These are phyloP conservation scores for Erynnis tages DNA, from an alignment of 2,888 invertebrate species.

Conservation along the genomic window DNA sequence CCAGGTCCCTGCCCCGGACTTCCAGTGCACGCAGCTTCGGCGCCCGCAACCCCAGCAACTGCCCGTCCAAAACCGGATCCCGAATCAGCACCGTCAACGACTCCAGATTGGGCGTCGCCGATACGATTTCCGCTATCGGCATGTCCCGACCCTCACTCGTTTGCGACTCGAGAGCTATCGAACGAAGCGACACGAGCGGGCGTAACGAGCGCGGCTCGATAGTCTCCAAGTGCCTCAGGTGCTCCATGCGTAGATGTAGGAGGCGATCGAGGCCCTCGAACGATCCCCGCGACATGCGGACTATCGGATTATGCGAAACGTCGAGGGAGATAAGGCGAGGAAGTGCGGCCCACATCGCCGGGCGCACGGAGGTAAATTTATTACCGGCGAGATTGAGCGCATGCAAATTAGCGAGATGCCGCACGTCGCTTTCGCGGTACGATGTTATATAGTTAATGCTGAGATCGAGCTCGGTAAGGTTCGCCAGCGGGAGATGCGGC, in stretches of 20 bases:
- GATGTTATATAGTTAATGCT: slow-evolving; percentile 86
- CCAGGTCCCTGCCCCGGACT: slow-evolving; percentile 87
- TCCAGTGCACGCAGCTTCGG: slow-evolving; percentile 88
- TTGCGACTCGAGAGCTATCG: slow-evolving; percentile 84
- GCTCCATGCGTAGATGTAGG: slow-evolving; percentile 85
- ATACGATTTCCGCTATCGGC: slow-evolving; percentile 43
- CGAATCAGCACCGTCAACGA: slow-evolving; percentile 80
- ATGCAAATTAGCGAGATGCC: slow-evolving; percentile 83
- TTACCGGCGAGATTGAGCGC: slow-evolving; percentile 86
- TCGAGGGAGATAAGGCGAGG: slow-evolving; percentile 86
- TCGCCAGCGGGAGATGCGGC: slow-evolving; percentile 84
- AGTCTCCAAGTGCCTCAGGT: slow-evolving; percentile 83
- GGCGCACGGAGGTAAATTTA: slow-evolving; percentile 84
- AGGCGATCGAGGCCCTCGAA: slow-evolving; percentile 85
- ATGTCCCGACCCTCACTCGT: slow-evolving; percentile 82
- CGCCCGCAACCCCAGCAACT: slow-evolving; percentile 85
- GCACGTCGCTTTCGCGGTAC: slow-evolving; percentile 83
- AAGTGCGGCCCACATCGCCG: slow-evolving; percentile 84
- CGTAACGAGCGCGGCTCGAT: slow-evolving; percentile 87
- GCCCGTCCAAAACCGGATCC: slow-evolving; percentile 84
- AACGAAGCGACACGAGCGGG: slow-evolving; percentile 83
- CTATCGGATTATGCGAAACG: slow-evolving; percentile 89
- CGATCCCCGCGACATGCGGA: slow-evolving; percentile 83
- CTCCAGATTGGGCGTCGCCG: slow-evolving; percentile 46
- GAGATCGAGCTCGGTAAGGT: slow-evolving; percentile 87